phyloP scores from a whole-genome alignment of 2,113 vertebrate species.

The Planiliza haematocheilus region DNA sequence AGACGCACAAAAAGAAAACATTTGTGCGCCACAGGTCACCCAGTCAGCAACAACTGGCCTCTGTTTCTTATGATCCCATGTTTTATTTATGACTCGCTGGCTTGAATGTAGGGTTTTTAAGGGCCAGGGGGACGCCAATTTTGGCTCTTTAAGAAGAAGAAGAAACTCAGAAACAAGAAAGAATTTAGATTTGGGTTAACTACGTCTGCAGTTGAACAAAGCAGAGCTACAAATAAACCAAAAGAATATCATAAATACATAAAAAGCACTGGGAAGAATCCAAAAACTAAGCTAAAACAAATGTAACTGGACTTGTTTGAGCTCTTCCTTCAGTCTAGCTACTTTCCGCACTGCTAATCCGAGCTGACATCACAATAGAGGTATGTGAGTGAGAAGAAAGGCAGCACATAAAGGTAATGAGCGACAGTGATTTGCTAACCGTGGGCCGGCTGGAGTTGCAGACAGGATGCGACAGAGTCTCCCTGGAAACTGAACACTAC shows the following conservation, averaged over 20 bases:
- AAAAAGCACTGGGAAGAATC: too few species aligned
- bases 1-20: not conserved
- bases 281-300: too few species aligned
- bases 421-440: conserved; percentile 27
- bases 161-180: conserved; percentile 3
- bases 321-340: too few species aligned
- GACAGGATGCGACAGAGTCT: not conserved
- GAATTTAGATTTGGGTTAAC: not conserved
- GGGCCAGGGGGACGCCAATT: not conserved
- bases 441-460: conserved; percentile 6
- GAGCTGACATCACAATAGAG: not conserved
- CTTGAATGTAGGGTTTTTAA: not conserved
- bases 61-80: conserved; percentile 14
- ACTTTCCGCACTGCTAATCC: too few species aligned
- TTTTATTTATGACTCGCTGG: conserved; percentile 34
- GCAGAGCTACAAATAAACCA: too few species aligned
- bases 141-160: not conserved
- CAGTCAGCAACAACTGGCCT: conserved; percentile 10
- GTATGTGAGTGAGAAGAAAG: conserved; percentile 10
- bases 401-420: conserved; percentile 43
- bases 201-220: too few species aligned
- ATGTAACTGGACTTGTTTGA: too few species aligned
- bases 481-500: conserved; percentile 24
- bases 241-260: too few species aligned
- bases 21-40: conserved; percentile 23